These are phyloP conservation scores for Dasyprocta punctata DNA, from an alignment of 2,113 vertebrate genomes.

Conservation along the genomic window DNA sequence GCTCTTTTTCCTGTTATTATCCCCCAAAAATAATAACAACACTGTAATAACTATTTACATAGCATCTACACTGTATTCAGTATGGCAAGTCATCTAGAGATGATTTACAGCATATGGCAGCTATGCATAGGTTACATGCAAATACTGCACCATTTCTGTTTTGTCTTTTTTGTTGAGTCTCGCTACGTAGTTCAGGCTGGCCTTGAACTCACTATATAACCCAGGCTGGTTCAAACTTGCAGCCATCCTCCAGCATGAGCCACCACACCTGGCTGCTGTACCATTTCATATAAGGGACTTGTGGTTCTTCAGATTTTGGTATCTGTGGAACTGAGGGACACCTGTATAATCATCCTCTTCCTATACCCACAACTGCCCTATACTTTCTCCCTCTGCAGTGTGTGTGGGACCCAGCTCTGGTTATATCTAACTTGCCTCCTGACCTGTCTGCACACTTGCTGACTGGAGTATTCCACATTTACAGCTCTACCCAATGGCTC, in stretches of 20 bases:
- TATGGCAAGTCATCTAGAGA: neutral
- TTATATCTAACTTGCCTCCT: neutral
- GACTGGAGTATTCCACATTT: neutral
- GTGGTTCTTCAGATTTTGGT: neutral
- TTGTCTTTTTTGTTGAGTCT: too few species aligned
- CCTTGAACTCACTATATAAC: too few species aligned
- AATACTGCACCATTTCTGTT: neutral
- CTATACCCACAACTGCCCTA: neutral
- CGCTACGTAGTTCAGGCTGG: too few species aligned
- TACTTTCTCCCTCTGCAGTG: neutral
- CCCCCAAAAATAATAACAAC: neutral
- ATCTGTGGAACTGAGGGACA: neutral
- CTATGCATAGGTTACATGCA: neutral
- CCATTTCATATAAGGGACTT: neutral
- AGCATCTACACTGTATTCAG: neutral
- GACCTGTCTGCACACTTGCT: neutral
- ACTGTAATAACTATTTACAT: neutral
- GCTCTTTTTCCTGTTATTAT: neutral
- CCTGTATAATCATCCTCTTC: neutral
- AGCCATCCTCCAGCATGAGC: too few species aligned
- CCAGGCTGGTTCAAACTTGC: too few species aligned
- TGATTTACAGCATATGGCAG: neutral
- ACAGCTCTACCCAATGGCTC: too few species aligned
- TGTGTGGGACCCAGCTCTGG: neutral
- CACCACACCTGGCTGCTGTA: too few species aligned